Evolutionary conservation across 2,113 vertebrate genomes (phyloP).

Genomic region (Nothocercus nigrocapillus): DNA sequence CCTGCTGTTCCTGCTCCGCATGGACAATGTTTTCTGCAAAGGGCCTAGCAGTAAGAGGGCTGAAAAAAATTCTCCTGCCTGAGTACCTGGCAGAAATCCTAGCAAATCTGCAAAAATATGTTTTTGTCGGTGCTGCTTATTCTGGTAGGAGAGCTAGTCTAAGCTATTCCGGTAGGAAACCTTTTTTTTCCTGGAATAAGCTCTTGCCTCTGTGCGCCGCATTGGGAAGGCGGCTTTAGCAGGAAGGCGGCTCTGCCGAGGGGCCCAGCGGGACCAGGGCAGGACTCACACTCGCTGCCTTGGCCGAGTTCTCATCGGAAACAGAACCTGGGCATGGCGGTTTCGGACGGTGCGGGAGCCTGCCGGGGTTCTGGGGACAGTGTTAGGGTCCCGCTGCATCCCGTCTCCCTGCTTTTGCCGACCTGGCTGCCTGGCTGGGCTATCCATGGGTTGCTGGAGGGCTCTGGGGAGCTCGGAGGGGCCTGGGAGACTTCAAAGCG

Average conservation of each 20-base stretch:
- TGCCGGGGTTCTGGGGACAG: too few species aligned
- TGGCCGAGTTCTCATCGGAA: too few species aligned
- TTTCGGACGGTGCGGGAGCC: too few species aligned
- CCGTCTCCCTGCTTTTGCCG: too few species aligned
- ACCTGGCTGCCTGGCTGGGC: too few species aligned
- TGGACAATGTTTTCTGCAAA: constrained; percentile 45
- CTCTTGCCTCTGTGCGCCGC: constrained; percentile 18
- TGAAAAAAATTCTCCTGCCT: constrained; percentile 55
- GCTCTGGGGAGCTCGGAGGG: background rate
- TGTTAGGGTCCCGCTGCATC: too few species aligned
- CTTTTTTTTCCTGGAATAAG: constrained; percentile 64
- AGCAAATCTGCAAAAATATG: constrained; percentile 57
- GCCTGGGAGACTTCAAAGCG: background rate
- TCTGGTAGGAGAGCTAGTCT: constrained; percentile 19
- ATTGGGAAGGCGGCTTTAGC: background rate
- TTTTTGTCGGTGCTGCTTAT: constrained; percentile 51
- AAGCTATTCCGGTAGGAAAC: constrained; percentile 42
- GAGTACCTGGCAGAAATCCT: constrained; percentile 63
- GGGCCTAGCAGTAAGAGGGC: constrained; percentile 17
- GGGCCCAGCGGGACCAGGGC: too few species aligned
- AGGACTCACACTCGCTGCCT: too few species aligned
- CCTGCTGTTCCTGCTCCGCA: constrained; percentile 8
- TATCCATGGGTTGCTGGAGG: too few species aligned
- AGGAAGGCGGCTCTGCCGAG: background rate
- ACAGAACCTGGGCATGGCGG: too few species aligned